Evolutionary conservation across 2,797 vertebrate species (phyloP), one percentile per base, ranked within the genome.

Genomic region (Xiphophorus birchmanni): DNA sequence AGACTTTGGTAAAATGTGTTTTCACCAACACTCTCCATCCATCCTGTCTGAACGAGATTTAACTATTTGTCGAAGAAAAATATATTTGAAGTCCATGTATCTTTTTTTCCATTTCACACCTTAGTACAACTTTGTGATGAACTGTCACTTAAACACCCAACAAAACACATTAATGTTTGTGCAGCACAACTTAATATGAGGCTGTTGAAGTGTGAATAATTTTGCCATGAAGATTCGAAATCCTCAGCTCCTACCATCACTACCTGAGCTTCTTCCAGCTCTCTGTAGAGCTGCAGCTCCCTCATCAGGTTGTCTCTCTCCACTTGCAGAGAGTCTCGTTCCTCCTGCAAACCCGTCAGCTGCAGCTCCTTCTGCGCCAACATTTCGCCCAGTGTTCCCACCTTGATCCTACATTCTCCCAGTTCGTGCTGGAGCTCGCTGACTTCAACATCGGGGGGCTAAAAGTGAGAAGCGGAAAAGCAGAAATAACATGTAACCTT

Each of bases 311-410:
- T 79, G 42, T 93, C 92, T 77, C 86, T 90, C 13, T 94, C 93
- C 37, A 69, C 84, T 76, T 89, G 89, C 32, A 95, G 82, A 50
- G 60, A 73, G 3, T 52, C 77, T 35, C 74, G 77, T 0, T 89
- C 79, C 78, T 95, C 87, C 80, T 93, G 92, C 26, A 92, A 23
- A 18, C 75, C 87, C 10, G 84, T 78, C 72, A 96, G 81, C 82
- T 95, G 93, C 78, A 90, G 79, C 60, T 96, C 96, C 89, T 93
- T 96, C 80, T 96, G 94, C n/a, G 91, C 87, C 77, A 96, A 42
- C 73, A 90, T 91, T 83, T 85, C 85, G 89, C 96, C 94, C 74
- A 96, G 89, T 3, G 84, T 90, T 6, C 69, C 89, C 56, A 90
- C 76, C 75, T 80, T 85, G 47, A 78, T 72, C 3, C 52, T 86